phyloP scores from a whole-genome alignment of 1,140 invertebrate species.

The Steinernema khuongi region DNA sequence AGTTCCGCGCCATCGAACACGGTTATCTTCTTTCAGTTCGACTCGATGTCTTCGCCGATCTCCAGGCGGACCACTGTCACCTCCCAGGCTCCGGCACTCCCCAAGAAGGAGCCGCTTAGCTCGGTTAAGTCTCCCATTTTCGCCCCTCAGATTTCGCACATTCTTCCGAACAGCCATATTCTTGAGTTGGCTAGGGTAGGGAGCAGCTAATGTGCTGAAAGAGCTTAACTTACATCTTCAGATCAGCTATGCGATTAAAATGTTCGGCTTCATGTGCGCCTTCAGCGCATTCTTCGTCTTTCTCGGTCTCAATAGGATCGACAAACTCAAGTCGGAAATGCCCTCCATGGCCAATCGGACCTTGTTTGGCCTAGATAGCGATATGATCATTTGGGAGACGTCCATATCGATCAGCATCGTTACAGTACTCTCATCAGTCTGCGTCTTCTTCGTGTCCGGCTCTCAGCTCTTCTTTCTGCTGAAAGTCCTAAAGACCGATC shows the following conservation, averaged over 20 bases:
- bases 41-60: conserved; percentile 8
- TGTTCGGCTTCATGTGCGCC: not conserved
- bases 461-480: conserved; percentile 4
- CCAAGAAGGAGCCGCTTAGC: not conserved
- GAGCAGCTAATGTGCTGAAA: not conserved
- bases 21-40: not conserved
- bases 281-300: conserved; percentile 8
- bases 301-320: not conserved
- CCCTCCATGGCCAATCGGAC: not conserved
- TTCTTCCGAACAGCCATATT: not conserved
- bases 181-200: not conserved
- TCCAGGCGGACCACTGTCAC: not conserved
- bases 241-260: not conserved
- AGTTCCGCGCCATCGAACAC: not conserved
- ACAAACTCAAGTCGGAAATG: not conserved
- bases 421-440: not conserved
- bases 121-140: not conserved
- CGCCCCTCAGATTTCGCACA: not conserved
- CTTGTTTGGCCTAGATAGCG: not conserved
- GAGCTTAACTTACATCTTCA: not conserved
- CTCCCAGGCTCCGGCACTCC: not conserved
- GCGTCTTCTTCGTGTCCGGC: conserved; percentile 5
- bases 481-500: conserved; percentile 6
- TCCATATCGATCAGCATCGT: not conserved
- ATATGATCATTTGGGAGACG: not conserved